A percentile compares a stretch with the other conserved stretches of the same genome.
phyloP scores from a whole-genome alignment of 2,888 invertebrate genomes.

The Leucania comma region DNA sequence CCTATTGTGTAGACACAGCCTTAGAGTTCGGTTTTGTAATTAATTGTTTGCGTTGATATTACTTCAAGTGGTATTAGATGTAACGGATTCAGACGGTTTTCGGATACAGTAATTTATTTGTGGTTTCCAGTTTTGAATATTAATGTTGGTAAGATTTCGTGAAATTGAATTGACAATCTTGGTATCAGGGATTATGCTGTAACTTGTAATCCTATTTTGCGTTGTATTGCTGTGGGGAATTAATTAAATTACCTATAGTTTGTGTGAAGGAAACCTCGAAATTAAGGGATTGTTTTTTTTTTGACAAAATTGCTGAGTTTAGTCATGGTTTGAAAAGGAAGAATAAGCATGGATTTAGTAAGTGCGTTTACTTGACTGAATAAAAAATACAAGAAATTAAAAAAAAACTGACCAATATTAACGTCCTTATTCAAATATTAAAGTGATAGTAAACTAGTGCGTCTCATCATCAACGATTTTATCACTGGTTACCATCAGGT shows the following conservation, averaged over 20 bases:
- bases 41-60: slow-evolving; percentile 66
- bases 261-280: slow-evolving; percentile 13
- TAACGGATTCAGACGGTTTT: slow-evolving; percentile 61
- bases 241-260: slow-evolving; percentile 37
- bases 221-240: slow-evolving; percentile 34
- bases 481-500: too few relatives aligned
- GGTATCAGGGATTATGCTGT: slow-evolving; percentile 58
- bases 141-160: slow-evolving; percentile 57
- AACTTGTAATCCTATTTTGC: slow-evolving; percentile 52
- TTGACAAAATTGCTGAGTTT: background rate
- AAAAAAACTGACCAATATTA: too few relatives aligned
- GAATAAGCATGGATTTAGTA: background rate
- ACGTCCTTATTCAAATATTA: too few relatives aligned
- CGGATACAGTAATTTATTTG: slow-evolving; percentile 60
- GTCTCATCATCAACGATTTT: too few relatives aligned
- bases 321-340: background rate
- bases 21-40: slow-evolving; percentile 64
- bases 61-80: slow-evolving; percentile 61
- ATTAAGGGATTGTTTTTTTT: background rate
- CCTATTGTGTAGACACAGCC: slow-evolving; percentile 69
- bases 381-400: too few relatives aligned
- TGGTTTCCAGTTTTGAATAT: slow-evolving; percentile 60
- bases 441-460: too few relatives aligned
- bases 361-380: too few relatives aligned
- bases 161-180: slow-evolving; percentile 63